These are phyloP conservation scores for Silurus asotus DNA, from an alignment of 2,113 vertebrate genomes.

Conservation along the genomic window DNA sequence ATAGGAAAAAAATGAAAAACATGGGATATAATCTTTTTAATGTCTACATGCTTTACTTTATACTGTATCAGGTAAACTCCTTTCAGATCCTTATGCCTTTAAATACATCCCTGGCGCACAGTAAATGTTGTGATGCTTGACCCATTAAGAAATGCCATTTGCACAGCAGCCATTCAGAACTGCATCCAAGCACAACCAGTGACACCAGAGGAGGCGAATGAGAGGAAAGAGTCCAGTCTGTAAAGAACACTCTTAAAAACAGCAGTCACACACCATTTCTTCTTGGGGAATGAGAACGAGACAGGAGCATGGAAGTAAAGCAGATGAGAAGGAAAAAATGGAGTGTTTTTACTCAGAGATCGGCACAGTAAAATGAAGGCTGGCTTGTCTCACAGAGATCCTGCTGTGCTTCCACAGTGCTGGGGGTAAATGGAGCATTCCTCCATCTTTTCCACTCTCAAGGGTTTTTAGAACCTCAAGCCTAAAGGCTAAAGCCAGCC, in stretches of 20 bases:
- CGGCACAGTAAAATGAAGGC: conserved; percentile 38
- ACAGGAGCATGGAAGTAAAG: conserved; percentile 38
- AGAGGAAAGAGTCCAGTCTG: conserved; percentile 39
- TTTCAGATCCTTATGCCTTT: conserved; percentile 24
- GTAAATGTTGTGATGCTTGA: conserved; percentile 25
- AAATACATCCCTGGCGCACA: conserved; percentile 31
- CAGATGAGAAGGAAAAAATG: conserved; percentile 30
- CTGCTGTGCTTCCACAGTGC: conserved; percentile 8
- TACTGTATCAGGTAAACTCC: neutral
- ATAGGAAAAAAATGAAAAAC: conserved; percentile 9
- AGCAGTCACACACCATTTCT: conserved; percentile 49
- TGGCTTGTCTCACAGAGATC: conserved; percentile 29
- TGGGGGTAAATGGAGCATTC: conserved; percentile 46
- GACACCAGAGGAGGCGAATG: conserved; percentile 10
- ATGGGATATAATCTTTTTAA: conserved; percentile 38
- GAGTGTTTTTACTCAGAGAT: conserved; percentile 37
- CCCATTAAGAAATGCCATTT: conserved; percentile 25
- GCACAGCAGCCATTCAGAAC: conserved; percentile 36
- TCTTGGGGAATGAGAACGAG: conserved; percentile 32
- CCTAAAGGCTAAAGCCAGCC: conserved; percentile 29
- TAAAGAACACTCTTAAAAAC: conserved; percentile 44
- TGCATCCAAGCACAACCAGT: conserved; percentile 16
- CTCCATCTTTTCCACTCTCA: conserved; percentile 31
- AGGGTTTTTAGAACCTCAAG: conserved; percentile 21
- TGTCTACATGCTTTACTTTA: conserved; percentile 21